These are phyloP conservation scores for Suricata suricatta DNA, from an alignment of 2,113 vertebrate species.

Conservation along the genomic window DNA sequence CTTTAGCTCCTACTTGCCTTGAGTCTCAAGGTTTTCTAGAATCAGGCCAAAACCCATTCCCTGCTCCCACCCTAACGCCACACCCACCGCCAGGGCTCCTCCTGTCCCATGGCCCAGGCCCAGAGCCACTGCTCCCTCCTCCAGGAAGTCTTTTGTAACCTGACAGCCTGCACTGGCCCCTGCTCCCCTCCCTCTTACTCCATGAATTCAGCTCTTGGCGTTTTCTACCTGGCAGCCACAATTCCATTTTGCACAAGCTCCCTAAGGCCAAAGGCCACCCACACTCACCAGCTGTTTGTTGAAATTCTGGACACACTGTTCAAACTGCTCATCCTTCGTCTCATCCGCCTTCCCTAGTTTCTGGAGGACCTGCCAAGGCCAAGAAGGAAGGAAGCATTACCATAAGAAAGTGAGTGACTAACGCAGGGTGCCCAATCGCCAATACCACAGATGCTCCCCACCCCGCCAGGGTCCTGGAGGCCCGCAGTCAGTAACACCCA, in stretches of 20 bases:
- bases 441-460: not conserved
- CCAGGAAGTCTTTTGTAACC: not conserved
- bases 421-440: not conserved
- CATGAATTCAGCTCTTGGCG: not conserved
- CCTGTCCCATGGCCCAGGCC: not conserved
- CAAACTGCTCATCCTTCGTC: conserved; percentile 97
- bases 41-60: not conserved
- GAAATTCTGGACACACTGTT: conserved; percentile 98
- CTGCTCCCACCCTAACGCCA: not conserved
- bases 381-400: not conserved
- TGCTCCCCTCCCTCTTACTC: not conserved
- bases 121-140: not conserved
- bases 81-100: not conserved
- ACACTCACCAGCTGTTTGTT: conserved; percentile 96
- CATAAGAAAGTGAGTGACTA: not conserved
- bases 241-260: not conserved
- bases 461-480: no score
- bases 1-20: not conserved
- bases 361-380: conserved; percentile 91
- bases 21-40: not conserved
- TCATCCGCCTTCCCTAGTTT: conserved; percentile 99
- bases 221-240: not conserved
- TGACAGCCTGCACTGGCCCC: not conserved
- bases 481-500: fast-evolving
- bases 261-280: not conserved